phyloP scores from a whole-genome alignment of 1,140 invertebrate genomes.

The Liolophura sinensis region DNA sequence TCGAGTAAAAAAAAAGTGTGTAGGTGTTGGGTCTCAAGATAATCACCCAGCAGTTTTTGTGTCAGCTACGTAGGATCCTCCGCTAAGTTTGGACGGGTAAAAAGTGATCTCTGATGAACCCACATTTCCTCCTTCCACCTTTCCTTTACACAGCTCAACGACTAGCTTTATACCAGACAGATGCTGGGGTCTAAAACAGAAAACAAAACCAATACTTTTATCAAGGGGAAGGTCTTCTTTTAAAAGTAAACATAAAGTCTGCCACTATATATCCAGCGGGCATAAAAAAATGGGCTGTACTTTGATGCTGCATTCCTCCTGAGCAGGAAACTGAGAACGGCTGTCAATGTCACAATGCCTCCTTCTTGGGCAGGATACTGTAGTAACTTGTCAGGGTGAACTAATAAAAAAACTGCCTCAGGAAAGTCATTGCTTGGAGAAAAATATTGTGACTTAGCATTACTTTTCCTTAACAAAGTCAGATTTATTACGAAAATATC shows the following conservation, averaged over 20 bases:
- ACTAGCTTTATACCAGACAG: conserved; percentile 78
- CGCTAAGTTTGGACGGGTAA: conserved; percentile 66
- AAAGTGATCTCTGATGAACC: conserved; percentile 79
- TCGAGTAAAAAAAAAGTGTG: conserved; percentile 66
- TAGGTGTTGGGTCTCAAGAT: conserved; percentile 72
- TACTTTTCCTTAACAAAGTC: too few species aligned
- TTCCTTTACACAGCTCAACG: conserved; percentile 71
- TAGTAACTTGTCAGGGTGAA: too few species aligned
- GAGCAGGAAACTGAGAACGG: too few species aligned
- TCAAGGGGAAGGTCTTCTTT: neutral
- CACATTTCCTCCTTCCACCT: conserved; percentile 69
- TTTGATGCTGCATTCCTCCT: too few species aligned
- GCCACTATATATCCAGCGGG: too few species aligned
- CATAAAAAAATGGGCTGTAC: too few species aligned
- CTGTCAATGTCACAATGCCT: too few species aligned
- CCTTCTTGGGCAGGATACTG: too few species aligned
- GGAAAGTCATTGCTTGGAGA: too few species aligned
- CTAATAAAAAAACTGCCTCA: too few species aligned
- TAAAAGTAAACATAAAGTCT: neutral
- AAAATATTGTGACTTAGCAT: too few species aligned
- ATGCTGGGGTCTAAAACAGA: conserved; percentile 72
- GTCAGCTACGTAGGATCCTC: conserved; percentile 69
- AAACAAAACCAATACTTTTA: conserved; percentile 7
- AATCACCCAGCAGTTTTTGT: conserved; percentile 78
- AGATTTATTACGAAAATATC: too few species aligned